Conservation (phyloP, 2,113 vertebrate genomes). For the Sterrhoptilus dennistouni region DNA sequence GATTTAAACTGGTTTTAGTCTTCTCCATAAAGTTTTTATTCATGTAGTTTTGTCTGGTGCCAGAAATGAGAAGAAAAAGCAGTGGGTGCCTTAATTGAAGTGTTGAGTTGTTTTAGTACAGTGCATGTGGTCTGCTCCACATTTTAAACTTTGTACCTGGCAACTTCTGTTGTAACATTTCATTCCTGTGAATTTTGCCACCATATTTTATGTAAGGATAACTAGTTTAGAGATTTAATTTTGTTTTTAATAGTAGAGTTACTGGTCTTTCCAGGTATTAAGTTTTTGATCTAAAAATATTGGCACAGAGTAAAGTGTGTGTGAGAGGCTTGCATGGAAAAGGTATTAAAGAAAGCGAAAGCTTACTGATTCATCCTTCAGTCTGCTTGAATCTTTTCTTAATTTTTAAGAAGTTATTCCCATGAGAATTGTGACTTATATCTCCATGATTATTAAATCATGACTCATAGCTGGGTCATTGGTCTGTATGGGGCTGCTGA, state of each 20-base stretch:
- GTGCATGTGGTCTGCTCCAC: neutral
- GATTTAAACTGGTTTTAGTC: neutral
- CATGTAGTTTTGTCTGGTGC: neutral
- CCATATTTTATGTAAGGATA: neutral
- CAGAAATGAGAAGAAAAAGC: neutral
- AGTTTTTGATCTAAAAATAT: neutral
- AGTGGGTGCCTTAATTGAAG: neutral
- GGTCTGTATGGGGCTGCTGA: neutral
- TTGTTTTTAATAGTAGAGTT: neutral
- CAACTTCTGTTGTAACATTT: neutral
- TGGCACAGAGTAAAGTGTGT: neutral
- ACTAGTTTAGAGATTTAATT: too few species aligned
- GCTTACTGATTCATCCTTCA: too few species aligned
- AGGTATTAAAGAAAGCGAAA: neutral
- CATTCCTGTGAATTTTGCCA: neutral
- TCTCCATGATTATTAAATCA: neutral
- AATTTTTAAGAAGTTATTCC: neutral
- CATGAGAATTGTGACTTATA: neutral
- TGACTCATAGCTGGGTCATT: neutral
- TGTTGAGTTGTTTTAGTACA: neutral
- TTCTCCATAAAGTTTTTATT: neutral
- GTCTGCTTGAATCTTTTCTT: neutral
- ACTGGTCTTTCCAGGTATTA: neutral
- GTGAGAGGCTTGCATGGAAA: neutral
- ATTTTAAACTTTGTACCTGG: neutral